phyloP scores from a whole-genome alignment of 2,888 invertebrate species.

The Aricia artaxerxes region DNA sequence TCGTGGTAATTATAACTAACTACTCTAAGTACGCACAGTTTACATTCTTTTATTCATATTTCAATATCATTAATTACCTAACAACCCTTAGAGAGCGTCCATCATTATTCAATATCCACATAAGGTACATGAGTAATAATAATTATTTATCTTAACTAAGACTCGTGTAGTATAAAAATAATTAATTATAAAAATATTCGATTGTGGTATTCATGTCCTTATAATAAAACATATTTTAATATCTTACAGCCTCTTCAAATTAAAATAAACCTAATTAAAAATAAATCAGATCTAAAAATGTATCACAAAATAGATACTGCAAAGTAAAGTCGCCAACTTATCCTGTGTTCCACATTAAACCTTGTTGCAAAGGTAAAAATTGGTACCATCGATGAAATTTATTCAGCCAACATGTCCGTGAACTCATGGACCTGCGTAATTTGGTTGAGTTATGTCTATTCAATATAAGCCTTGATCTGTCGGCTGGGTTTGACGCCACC shows the following conservation, averaged over 20 bases:
- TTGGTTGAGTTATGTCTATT: no score
- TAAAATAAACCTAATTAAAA: neutral
- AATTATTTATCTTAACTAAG: neutral
- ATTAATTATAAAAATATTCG: neutral
- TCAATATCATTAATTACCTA: neutral
- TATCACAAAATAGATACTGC: neutral
- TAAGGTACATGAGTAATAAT: neutral
- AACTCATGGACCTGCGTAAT: no score
- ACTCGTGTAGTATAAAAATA: neutral
- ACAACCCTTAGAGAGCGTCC: neutral
- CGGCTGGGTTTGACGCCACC: no score
- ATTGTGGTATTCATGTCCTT: neutral
- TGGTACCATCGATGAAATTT: no score
- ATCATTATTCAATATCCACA: neutral
- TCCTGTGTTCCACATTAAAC: no score
- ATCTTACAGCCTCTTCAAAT: neutral
- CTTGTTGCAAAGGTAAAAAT: no score
- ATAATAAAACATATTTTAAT: neutral
- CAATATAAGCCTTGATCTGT: no score
- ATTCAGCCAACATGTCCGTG: no score
- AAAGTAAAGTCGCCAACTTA: neutral
- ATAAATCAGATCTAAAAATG: slow-evolving; percentile 2
- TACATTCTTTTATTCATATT: neutral
- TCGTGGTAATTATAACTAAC: no score
- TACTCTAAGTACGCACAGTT: no score